Evolutionary conservation across 1,140 invertebrate species (phyloP), one percentile per base, ranked within the genome.

Genomic region (Polyergus mexicanus): DNA sequence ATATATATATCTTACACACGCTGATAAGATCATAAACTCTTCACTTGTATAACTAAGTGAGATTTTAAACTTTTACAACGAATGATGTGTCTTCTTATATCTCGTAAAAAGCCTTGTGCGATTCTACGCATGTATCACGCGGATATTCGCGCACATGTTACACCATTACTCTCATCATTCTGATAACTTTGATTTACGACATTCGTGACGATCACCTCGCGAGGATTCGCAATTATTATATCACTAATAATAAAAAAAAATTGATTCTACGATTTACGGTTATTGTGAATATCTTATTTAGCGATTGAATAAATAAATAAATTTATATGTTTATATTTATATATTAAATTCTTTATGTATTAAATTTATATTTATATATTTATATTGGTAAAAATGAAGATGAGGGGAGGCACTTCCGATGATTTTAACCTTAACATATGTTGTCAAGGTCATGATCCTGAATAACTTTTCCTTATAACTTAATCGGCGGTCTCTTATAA

Each of bases 11-110:
- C 11, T 32, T 8, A 13, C 44, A 11, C 22, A 41, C 28, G 25
- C 58, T 78, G 78, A 83, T 83, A 83, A 83, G 16, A 25, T 83
- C 54, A 38, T 83, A 83, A 83, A 81, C 72, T 72, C 16, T 72
- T 54, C 32, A 77, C 54, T 75, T 84, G 65, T 66, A 84, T 47
- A 32, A 66, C 81, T 60, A 84, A 84, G 32, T 11, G 32, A 7
- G 38, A 25, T 65, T 22, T 65, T 41, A 38, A 63, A 38, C 54
- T 84, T 76, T 84, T 84, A 84, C 71, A 69, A 65, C 71, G 44
- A 76, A 74, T 44, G 60, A 35, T 38, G 35, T 51, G 44, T 74
- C 56, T 72, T 75, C 54, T 54, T 76, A 32, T 76, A 51, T 84
- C 58, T 76, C 47, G 60, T 63, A 84, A 84, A 84, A 77, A 66